These are phyloP conservation scores for Sminthurides aquaticus DNA, from an alignment of 2,888 invertebrate species.

Conservation along the genomic window DNA sequence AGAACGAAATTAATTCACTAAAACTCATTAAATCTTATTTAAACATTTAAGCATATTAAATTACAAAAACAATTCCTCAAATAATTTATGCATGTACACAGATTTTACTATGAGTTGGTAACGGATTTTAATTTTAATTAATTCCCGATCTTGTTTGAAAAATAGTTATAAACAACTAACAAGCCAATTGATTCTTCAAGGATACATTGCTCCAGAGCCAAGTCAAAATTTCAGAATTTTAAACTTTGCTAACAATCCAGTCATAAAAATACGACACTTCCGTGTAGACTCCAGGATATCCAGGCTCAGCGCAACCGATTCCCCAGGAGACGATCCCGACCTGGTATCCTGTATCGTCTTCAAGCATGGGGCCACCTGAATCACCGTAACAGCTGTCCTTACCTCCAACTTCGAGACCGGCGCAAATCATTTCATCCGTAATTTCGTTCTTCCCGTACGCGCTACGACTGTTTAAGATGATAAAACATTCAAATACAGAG, in stretches of 20 bases:
- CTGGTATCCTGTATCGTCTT: not conserved
- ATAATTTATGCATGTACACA: too few species aligned
- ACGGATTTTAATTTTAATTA: too few species aligned
- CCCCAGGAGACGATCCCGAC: constrained; percentile 10
- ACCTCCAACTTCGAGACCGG: constrained; percentile 18
- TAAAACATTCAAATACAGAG: not conserved
- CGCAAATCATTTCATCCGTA: constrained; percentile 23
- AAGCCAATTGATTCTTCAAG: too few species aligned
- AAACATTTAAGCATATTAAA: too few species aligned
- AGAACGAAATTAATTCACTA: too few species aligned
- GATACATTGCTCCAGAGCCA: too few species aligned
- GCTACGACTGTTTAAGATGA: not conserved
- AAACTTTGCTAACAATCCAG: constrained; percentile 3
- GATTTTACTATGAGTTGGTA: too few species aligned
- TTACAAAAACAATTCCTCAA: too few species aligned
- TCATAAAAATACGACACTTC: not conserved
- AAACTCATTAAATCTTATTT: too few species aligned
- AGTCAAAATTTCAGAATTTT: too few species aligned
- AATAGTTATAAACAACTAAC: too few species aligned
- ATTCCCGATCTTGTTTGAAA: too few species aligned
- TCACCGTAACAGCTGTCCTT: constrained; percentile 21
- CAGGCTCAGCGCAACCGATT: constrained; percentile 8
- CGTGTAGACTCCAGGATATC: constrained; percentile 15
- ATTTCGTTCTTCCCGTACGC: not conserved
- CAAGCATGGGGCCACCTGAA: constrained; percentile 11